Conservation (phyloP, 2,888 invertebrate genomes). For the Ectropis crepuscularia region DNA sequence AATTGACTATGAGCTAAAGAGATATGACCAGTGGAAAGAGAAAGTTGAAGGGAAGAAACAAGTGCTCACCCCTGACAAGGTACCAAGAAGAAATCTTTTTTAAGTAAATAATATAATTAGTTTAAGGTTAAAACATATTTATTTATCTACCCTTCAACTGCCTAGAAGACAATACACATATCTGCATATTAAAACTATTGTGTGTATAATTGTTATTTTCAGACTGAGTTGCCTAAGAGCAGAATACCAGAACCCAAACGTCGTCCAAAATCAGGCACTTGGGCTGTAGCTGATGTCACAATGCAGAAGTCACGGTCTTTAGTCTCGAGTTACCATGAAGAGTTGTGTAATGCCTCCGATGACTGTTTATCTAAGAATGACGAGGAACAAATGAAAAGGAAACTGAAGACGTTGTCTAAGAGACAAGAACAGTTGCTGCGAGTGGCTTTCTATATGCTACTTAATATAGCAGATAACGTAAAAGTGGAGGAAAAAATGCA, state of each 20-base stretch:
- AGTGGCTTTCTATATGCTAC: slow-evolving; percentile 95
- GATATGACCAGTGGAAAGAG: slow-evolving; percentile 96
- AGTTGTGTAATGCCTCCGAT: slow-evolving; percentile 81
- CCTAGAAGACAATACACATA: no score
- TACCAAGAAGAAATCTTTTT: slow-evolving; percentile 37
- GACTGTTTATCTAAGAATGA: slow-evolving; percentile 84
- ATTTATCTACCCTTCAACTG: no score
- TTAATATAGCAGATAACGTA: slow-evolving; percentile 98
- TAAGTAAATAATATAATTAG: no score
- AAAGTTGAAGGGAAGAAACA: slow-evolving; percentile 81
- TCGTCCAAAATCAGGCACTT: slow-evolving; percentile 91
- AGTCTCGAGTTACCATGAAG: slow-evolving; percentile 89
- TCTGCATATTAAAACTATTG: no score
- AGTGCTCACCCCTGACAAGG: slow-evolving; percentile 77
- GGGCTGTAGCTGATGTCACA: slow-evolving; percentile 84
- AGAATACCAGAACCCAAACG: slow-evolving; percentile 90
- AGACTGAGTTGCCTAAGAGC: slow-evolving; percentile 88
- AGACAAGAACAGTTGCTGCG: slow-evolving; percentile 97
- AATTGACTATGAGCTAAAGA: slow-evolving; percentile 96
- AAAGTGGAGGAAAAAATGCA: slow-evolving; percentile 99
- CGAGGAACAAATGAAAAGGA: slow-evolving; percentile 91
- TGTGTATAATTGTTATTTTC: slow-evolving; percentile 39
- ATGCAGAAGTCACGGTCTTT: slow-evolving; percentile 85
- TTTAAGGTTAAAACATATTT: no score
- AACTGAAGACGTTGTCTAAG: slow-evolving; percentile 91